Conservation (phyloP, 2,888 invertebrate species). For the Nasonia oneida region DNA sequence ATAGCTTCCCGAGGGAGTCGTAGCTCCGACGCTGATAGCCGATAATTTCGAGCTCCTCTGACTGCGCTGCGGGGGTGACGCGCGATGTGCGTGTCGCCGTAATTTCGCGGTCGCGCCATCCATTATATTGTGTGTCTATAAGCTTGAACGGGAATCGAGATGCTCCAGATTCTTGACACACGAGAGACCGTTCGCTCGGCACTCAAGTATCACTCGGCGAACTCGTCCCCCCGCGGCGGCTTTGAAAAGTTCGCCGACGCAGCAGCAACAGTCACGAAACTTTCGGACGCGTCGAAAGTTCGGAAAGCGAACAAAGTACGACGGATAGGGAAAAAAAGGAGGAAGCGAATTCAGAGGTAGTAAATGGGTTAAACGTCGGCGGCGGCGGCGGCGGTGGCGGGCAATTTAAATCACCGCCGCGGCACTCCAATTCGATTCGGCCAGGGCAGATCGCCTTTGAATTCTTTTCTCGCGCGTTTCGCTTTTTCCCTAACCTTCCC, state of each 20-base stretch:
- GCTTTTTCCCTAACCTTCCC: not conserved
- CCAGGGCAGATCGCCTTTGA: slow-evolving; percentile 63
- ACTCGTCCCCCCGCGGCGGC: not conserved
- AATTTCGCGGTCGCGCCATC: slow-evolving; percentile 8
- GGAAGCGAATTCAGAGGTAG: slow-evolving; percentile 50
- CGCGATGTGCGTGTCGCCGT: not conserved
- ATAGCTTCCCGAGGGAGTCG: slow-evolving; percentile 55
- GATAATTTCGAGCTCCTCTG: slow-evolving; percentile 62
- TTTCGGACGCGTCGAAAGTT: slow-evolving; percentile 6
- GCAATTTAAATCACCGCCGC: slow-evolving; percentile 70
- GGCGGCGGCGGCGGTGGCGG: slow-evolving; percentile 54
- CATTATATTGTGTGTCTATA: too few relatives aligned
- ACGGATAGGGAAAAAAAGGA: not conserved
- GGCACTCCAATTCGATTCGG: slow-evolving; percentile 64
- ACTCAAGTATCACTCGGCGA: not conserved
- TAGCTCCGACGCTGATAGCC: slow-evolving; percentile 60
- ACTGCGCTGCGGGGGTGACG: not conserved
- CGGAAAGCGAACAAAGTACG: not conserved
- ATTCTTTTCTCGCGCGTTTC: slow-evolving; percentile 50
- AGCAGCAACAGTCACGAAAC: not conserved
- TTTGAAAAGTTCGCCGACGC: not conserved
- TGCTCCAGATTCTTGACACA: too few relatives aligned
- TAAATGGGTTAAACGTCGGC: slow-evolving; percentile 70
- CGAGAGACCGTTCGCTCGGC: not conserved
- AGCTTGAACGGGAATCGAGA: too few relatives aligned